These are phyloP conservation scores for Drosophila lacertosa DNA, from an alignment of 1,140 invertebrate genomes.

Conservation along the genomic window DNA sequence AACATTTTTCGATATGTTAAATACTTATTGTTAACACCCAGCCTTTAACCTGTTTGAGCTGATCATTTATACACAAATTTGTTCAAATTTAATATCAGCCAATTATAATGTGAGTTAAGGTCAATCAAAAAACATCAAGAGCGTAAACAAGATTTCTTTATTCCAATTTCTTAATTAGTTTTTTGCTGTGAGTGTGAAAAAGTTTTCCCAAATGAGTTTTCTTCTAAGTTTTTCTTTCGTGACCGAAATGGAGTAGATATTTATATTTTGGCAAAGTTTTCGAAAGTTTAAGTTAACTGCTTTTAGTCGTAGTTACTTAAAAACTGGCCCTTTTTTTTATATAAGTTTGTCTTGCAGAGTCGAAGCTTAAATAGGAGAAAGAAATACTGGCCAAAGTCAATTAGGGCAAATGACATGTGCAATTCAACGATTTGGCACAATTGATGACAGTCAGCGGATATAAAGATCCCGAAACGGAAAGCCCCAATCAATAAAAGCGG, in stretches of 20 bases:
- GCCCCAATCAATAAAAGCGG: conserved; percentile 49
- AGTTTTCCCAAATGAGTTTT: not conserved
- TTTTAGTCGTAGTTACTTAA: no score
- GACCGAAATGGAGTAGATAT: no score
- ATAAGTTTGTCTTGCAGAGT: no score
- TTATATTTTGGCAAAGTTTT: no score
- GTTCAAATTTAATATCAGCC: conserved; percentile 10
- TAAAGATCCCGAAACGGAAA: conserved; percentile 12
- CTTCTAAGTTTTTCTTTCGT: no score
- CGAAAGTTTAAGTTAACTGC: no score
- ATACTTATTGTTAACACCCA: conserved; percentile 41
- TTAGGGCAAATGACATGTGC: conserved; percentile 42
- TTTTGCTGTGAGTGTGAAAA: not conserved
- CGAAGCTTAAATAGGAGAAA: no score
- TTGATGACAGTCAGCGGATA: conserved; percentile 42
- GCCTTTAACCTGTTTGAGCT: conserved; percentile 34
- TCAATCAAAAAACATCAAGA: not conserved
- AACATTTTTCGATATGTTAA: conserved; percentile 39
- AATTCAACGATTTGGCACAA: conserved; percentile 54
- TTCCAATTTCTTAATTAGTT: conserved; percentile 9
- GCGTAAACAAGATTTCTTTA: not conserved
- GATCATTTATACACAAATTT: conserved; percentile 28
- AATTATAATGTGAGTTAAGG: not conserved
- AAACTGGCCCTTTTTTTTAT: no score
- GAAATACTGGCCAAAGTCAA: conserved; percentile 23